Evolutionary conservation across 1,140 invertebrate species (phyloP).

Genomic region (Drosophila sp.): DNA sequence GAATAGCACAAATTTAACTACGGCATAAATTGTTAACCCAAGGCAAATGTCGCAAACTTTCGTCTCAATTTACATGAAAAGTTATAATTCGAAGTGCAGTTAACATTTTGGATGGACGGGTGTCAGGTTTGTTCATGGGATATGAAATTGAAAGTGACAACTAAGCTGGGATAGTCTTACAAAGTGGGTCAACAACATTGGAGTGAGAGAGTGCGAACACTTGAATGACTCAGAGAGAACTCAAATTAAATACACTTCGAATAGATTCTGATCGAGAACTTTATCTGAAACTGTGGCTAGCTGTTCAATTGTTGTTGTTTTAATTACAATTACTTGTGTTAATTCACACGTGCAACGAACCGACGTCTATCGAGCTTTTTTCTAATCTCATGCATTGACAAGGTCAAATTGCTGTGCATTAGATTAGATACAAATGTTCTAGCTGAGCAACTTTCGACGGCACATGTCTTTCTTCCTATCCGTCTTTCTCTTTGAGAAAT

Average conservation of each 20-base stretch:
- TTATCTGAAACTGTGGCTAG: slow-evolving; percentile 3
- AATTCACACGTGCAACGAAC: slow-evolving; percentile 30
- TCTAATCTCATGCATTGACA: slow-evolving; percentile 53
- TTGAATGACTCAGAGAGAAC: slow-evolving; percentile 55
- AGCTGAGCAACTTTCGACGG: not conserved
- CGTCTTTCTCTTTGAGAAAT: not conserved
- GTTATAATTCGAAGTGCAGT: slow-evolving; percentile 49
- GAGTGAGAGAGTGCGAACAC: slow-evolving; percentile 31
- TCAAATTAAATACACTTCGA: not conserved
- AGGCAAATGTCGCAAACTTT: slow-evolving; percentile 53
- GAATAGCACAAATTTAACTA: slow-evolving; percentile 27
- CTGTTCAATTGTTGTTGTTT: slow-evolving; percentile 21
- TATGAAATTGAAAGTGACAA: slow-evolving; percentile 54
- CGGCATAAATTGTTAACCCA: slow-evolving; percentile 46
- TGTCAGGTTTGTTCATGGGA: slow-evolving; percentile 50
- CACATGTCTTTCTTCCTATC: not conserved
- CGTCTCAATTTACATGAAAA: slow-evolving; percentile 49
- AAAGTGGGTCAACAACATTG: slow-evolving; percentile 73
- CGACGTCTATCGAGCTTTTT: slow-evolving; percentile 17
- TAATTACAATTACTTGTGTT: slow-evolving; percentile 43
- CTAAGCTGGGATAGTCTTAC: slow-evolving; percentile 47
- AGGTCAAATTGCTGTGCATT: slow-evolving; percentile 57
- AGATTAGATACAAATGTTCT: slow-evolving; percentile 24
- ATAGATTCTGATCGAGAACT: slow-evolving; percentile 6
- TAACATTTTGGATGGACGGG: slow-evolving; percentile 12